A percentile compares a stretch with the other conserved stretches of the same genome.
These are phyloP conservation scores for Sepiola atlantica DNA, from an alignment of 2,888 invertebrate genomes.

Conservation along the genomic window DNA sequence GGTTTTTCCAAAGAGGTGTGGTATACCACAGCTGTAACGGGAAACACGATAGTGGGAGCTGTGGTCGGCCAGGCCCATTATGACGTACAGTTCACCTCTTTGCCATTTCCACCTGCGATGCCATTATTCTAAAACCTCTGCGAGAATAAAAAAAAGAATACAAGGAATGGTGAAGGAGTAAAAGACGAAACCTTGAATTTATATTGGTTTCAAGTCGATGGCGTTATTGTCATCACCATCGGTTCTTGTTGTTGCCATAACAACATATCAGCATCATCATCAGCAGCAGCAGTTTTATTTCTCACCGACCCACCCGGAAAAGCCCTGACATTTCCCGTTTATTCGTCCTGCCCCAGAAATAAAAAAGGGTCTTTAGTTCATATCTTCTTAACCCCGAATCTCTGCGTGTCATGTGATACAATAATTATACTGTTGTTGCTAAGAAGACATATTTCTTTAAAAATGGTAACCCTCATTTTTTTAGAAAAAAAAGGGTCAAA, in stretches of 20 bases:
- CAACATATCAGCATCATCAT: background rate
- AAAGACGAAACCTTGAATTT: background rate
- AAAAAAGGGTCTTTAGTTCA: background rate
- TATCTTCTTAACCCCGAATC: background rate
- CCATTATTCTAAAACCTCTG: background rate
- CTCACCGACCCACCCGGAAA: background rate
- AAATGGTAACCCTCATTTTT: background rate
- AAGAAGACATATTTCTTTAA: background rate
- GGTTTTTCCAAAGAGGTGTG: constrained; percentile 35
- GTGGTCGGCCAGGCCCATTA: constrained; percentile 38
- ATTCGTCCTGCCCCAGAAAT: background rate
- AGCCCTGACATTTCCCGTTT: background rate
- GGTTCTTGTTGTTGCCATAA: background rate
- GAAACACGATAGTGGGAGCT: constrained; percentile 19
- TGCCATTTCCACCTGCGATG: constrained; percentile 37
- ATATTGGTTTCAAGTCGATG: background rate
- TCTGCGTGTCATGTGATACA: constrained; percentile 37
- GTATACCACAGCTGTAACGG: constrained; percentile 37
- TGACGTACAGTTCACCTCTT: constrained; percentile 22
- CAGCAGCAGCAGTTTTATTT: background rate
- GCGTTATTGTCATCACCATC: background rate
- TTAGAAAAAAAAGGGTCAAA: background rate
- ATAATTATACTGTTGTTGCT: constrained; percentile 21
- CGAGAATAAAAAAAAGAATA: background rate
- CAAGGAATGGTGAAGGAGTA: background rate